Evolutionary conservation across 2,113 vertebrate species (phyloP).

Genomic region (Casuarius casuarius): DNA sequence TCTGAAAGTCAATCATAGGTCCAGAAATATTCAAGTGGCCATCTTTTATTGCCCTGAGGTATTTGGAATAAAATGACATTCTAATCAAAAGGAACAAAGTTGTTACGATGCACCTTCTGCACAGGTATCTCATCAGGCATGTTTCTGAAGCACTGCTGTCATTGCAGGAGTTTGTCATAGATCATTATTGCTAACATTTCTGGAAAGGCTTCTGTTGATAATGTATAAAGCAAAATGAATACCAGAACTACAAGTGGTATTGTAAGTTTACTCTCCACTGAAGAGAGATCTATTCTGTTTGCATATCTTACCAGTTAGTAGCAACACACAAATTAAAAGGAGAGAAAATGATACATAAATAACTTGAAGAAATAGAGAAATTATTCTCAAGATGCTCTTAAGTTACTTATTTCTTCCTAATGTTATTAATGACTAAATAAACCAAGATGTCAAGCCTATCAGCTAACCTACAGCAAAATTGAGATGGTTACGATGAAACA

Average conservation of each 20-base stretch:
- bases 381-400: not conserved
- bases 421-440: not conserved
- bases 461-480: not conserved
- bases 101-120: not conserved
- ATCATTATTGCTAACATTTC: not conserved
- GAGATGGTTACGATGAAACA: not conserved
- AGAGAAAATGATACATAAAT: not conserved
- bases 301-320: not conserved
- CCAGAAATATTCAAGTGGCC: not conserved
- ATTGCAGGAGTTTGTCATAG: not conserved
- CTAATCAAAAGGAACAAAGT: not conserved
- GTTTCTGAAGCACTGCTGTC: not conserved
- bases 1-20: not conserved
- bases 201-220: not conserved
- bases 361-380: not conserved
- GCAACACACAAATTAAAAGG: not conserved
- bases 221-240: not conserved
- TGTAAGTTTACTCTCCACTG: not conserved
- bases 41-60: not conserved
- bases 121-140: not conserved
- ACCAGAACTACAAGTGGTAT: not conserved
- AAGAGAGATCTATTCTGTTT: not conserved
- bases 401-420: not conserved
- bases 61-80: not conserved
- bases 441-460: not conserved